Percentiles rank a stretch among this genome's conserved stretches.
Evolutionary conservation across 2,888 invertebrate species (phyloP).

Genomic region (Ophonus ardosiacus): DNA sequence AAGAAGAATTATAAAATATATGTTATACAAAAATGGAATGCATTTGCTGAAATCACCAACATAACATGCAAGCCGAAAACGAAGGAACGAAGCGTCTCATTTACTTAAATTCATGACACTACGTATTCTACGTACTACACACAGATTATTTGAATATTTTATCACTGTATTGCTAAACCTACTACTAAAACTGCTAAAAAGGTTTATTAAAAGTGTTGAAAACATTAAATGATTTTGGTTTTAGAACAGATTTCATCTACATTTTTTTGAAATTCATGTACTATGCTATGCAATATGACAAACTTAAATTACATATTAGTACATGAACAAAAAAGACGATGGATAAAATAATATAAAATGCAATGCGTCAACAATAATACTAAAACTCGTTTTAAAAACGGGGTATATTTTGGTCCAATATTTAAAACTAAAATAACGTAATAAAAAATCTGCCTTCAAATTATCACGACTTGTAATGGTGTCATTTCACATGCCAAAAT

Average conservation of each 20-base stretch:
- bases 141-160: slow-evolving; percentile 59
- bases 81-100: slow-evolving; percentile 41
- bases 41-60: slow-evolving; percentile 48
- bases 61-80: slow-evolving; percentile 38
- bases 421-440: slow-evolving; percentile 42
- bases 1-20: slow-evolving; percentile 52
- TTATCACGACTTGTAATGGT: slow-evolving; percentile 42
- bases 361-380: slow-evolving; percentile 46
- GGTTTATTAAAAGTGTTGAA: slow-evolving; percentile 57
- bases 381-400: slow-evolving; percentile 49
- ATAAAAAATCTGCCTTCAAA: slow-evolving; percentile 48
- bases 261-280: slow-evolving; percentile 49
- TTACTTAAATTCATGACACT: slow-evolving; percentile 50
- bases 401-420: slow-evolving; percentile 47
- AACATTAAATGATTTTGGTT: slow-evolving; percentile 48
- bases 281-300: slow-evolving; percentile 47
- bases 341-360: slow-evolving; percentile 23
- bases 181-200: slow-evolving; percentile 60
- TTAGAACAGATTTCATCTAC: slow-evolving; percentile 43
- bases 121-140: slow-evolving; percentile 54
- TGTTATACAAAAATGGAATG: slow-evolving; percentile 56
- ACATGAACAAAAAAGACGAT: slow-evolving; percentile 30
- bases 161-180: slow-evolving; percentile 60
- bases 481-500: slow-evolving; percentile 49
- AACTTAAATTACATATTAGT: slow-evolving; percentile 29